Conservation (phyloP, 2,888 invertebrate genomes). For the Cylindroiulus punctatus region DNA sequence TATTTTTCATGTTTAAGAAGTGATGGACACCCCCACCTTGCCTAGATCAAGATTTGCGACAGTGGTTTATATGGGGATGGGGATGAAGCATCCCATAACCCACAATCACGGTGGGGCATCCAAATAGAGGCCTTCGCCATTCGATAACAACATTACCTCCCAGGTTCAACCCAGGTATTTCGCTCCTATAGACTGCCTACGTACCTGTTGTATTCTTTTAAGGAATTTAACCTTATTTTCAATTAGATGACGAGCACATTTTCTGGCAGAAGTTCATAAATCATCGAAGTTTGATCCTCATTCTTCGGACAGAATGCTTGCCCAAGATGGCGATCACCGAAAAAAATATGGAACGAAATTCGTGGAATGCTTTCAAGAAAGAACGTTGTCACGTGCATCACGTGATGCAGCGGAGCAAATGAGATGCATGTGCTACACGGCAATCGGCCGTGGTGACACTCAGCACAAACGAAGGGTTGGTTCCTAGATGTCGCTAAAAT, state of each 20-base stretch:
- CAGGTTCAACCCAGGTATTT: background rate
- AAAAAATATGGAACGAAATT: background rate
- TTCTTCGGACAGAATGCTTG: too few relatives aligned
- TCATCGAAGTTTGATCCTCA: background rate
- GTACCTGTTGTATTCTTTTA: background rate
- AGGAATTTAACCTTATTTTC: constrained; percentile 23
- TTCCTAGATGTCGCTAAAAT: too few relatives aligned
- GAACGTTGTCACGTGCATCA: too few relatives aligned
- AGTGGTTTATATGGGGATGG: background rate
- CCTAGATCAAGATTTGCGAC: constrained; percentile 11
- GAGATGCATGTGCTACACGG: too few relatives aligned
- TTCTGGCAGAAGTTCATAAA: constrained; percentile 4
- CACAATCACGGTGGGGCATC: background rate
- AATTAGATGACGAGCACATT: constrained; percentile 36
- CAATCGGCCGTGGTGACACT: too few relatives aligned
- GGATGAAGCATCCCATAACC: background rate
- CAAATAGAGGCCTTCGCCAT: background rate
- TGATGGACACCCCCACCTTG: background rate
- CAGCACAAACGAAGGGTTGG: too few relatives aligned
- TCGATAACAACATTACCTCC: background rate
- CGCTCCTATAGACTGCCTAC: constrained; percentile 19
- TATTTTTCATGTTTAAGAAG: background rate
- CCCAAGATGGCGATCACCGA: too few relatives aligned
- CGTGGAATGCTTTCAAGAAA: background rate
- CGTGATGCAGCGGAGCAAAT: too few relatives aligned